These are phyloP conservation scores for Monodelphis domestica DNA, from an alignment of 2,797 vertebrate genomes.

Conservation along the genomic window DNA sequence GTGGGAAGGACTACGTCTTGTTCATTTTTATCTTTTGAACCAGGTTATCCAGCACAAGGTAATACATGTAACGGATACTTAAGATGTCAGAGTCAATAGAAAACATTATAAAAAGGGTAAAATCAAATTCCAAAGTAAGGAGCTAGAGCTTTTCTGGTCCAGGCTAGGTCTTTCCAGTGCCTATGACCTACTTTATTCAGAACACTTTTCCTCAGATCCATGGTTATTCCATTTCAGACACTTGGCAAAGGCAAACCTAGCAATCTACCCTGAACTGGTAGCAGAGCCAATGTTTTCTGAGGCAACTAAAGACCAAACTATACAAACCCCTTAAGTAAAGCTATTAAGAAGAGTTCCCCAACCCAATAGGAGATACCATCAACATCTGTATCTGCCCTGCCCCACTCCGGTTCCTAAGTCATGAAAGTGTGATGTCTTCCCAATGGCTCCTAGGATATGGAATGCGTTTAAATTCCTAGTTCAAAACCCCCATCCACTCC, in stretches of 20 bases:
- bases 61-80: neutral
- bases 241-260: conserved; percentile 22
- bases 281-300: conserved; percentile 35
- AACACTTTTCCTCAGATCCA: conserved; percentile 40
- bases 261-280: neutral
- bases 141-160: neutral
- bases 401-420: conserved; percentile 40
- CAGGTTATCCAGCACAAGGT: neutral
- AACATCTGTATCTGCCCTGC: conserved; percentile 62
- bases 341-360: conserved; percentile 44
- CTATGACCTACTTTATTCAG: conserved; percentile 29
- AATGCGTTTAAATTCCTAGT: conserved; percentile 71
- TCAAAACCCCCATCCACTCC: conserved; percentile 65
- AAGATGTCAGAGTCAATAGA: neutral
- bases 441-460: conserved; percentile 57
- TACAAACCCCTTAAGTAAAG: conserved; percentile 49
- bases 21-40: neutral
- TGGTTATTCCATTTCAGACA: conserved; percentile 19
- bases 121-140: conserved; percentile 31
- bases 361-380: conserved; percentile 44
- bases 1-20: neutral
- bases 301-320: neutral
- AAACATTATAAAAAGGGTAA: neutral
- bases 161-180: neutral
- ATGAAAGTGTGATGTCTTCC: conserved; percentile 50